Evolutionary conservation across 1,140 invertebrate genomes (phyloP).

Genomic region (Bursaphelenchus mucronatus): DNA sequence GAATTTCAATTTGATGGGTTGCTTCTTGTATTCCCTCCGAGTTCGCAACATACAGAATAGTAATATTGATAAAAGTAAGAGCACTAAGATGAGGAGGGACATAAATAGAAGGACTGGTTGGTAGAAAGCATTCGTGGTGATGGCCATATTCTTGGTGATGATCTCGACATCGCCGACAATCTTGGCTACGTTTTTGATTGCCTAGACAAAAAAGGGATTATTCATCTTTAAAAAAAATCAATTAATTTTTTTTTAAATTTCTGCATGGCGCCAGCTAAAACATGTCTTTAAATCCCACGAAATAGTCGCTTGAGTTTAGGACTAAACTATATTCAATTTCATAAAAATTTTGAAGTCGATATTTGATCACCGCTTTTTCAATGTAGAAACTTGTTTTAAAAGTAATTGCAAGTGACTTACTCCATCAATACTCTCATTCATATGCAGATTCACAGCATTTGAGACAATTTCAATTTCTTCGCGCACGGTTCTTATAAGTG

Average conservation of each 20-base stretch:
- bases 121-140: slow-evolving; percentile 11
- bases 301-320: too few species aligned
- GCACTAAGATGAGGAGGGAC: slow-evolving; percentile 1
- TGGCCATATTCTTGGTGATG: slow-evolving; percentile 12
- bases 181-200: slow-evolving; percentile 1
- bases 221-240: background rate
- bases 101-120: slow-evolving; percentile 9
- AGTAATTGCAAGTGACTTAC: background rate
- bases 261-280: too few species aligned
- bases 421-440: slow-evolving; percentile 10
- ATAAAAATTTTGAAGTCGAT: too few species aligned
- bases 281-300: too few species aligned
- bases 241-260: too few species aligned
- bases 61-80: slow-evolving; percentile 4
- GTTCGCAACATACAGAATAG: background rate
- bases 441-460: background rate
- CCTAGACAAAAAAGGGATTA: slow-evolving; percentile 6
- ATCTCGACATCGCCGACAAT: slow-evolving; percentile 2
- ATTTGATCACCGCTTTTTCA: too few species aligned
- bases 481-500: background rate
- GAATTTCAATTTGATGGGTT: slow-evolving; percentile 3
- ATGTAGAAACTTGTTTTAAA: too few species aligned
- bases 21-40: slow-evolving; percentile 14
- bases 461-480: slow-evolving; percentile 3
- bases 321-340: too few species aligned